Evolutionary conservation across 1,140 invertebrate species (phyloP).

Genomic region (Aradophagus sp.): DNA sequence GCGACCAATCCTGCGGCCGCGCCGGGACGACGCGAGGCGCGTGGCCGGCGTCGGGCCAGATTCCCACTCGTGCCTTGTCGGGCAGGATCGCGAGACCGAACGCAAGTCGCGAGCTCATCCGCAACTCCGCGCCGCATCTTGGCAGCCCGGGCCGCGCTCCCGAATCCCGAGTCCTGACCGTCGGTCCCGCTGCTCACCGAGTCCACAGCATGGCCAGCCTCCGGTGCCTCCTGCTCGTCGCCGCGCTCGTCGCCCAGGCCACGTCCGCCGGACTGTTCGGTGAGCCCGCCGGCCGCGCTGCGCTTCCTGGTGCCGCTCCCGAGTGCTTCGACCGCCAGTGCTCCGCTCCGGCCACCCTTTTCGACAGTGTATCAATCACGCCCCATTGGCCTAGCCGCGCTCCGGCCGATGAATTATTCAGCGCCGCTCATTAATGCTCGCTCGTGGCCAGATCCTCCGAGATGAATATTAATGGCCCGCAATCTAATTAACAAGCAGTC

Average conservation of each 20-base stretch:
- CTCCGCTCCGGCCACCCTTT: too few species aligned
- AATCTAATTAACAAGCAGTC: too few species aligned
- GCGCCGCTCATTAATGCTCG: slow-evolving; percentile 15
- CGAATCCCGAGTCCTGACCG: too few species aligned
- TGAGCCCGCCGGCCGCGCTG: slow-evolving; percentile 52
- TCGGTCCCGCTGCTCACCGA: background rate
- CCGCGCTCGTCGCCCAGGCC: slow-evolving; percentile 55
- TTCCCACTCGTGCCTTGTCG: slow-evolving; percentile 69
- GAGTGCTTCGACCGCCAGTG: background rate
- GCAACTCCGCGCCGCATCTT: slow-evolving; percentile 41
- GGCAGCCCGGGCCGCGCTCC: slow-evolving; percentile 28
- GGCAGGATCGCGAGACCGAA: slow-evolving; percentile 62
- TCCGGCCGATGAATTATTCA: too few species aligned
- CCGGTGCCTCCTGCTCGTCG: slow-evolving; percentile 20
- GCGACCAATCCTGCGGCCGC: slow-evolving; percentile 65
- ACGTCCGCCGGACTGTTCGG: slow-evolving; percentile 70
- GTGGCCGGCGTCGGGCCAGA: slow-evolving; percentile 65
- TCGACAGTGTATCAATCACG: too few species aligned
- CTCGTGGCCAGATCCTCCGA: slow-evolving; percentile 2
- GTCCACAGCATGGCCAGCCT: slow-evolving; percentile 49
- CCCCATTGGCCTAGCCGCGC: too few species aligned
- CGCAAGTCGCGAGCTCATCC: too few species aligned
- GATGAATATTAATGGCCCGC: slow-evolving; percentile 20
- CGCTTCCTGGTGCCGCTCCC: background rate
- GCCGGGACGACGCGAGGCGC: slow-evolving; percentile 61